phyloP scores from a whole-genome alignment of 1,140 invertebrate species.

The Cherax destructor region DNA sequence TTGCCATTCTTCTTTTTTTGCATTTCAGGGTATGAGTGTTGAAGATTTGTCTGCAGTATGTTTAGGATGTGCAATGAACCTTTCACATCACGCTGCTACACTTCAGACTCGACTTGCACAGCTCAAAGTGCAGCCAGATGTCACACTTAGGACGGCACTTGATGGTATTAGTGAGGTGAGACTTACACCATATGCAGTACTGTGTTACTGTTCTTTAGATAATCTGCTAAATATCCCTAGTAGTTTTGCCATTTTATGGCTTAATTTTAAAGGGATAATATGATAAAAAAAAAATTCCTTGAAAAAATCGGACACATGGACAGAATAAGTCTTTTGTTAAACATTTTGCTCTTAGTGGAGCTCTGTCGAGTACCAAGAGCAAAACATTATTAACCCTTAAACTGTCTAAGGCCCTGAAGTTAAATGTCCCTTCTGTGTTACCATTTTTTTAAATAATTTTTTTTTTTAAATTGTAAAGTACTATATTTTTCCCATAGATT shows the following conservation, averaged over 20 bases:
- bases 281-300: too few relatives aligned
- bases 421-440: too few relatives aligned
- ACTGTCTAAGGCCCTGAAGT: too few relatives aligned
- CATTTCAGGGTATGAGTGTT: slow-evolving; percentile 43
- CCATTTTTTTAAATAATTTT: too few relatives aligned
- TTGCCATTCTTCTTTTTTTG: neutral
- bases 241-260: neutral
- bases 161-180: slow-evolving; percentile 67
- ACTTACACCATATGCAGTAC: neutral
- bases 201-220: neutral
- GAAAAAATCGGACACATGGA: too few relatives aligned
- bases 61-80: slow-evolving; percentile 58
- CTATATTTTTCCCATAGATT: too few relatives aligned
- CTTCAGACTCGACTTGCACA: slow-evolving; percentile 54
- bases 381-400: too few relatives aligned
- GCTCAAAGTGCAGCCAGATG: slow-evolving; percentile 60
- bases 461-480: too few relatives aligned
- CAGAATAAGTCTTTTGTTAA: too few relatives aligned
- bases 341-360: too few relatives aligned
- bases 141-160: slow-evolving; percentile 55
- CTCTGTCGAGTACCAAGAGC: too few relatives aligned
- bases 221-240: too few relatives aligned
- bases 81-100: slow-evolving; percentile 51
- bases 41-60: slow-evolving; percentile 61
- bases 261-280: neutral